Evolutionary conservation across 2,797 vertebrate species (phyloP).

Genomic region (Microcaecilia unicolor): DNA sequence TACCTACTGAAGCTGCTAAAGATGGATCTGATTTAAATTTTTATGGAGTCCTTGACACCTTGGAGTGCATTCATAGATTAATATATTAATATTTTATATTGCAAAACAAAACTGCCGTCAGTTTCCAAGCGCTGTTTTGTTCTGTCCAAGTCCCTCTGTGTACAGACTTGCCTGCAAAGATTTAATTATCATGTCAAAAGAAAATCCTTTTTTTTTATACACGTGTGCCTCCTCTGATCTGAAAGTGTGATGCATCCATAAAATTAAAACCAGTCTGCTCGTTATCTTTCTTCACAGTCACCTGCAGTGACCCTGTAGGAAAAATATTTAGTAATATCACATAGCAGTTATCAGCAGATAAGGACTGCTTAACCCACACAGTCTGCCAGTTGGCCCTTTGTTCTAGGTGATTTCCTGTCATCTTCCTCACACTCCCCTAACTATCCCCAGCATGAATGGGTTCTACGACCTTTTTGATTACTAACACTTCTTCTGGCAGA

Average conservation of each 20-base stretch:
- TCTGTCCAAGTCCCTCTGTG: slow-evolving; percentile 1
- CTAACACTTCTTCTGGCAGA: too few species aligned
- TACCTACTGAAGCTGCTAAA: not conserved
- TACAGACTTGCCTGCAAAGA: slow-evolving; percentile 4
- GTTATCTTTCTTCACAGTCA: too few species aligned
- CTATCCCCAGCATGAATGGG: too few species aligned
- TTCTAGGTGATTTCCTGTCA: too few species aligned
- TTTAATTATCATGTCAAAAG: slow-evolving; percentile 5
- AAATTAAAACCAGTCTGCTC: not conserved
- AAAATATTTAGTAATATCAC: too few species aligned
- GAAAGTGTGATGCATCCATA: not conserved
- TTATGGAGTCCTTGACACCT: not conserved
- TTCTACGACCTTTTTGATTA: too few species aligned
- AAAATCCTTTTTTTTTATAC: not conserved
- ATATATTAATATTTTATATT: not conserved
- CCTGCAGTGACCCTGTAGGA: too few species aligned
- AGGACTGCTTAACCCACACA: too few species aligned
- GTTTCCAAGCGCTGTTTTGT: not conserved
- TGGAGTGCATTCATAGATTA: not conserved
- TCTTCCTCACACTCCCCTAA: too few species aligned
- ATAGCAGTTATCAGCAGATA: too few species aligned
- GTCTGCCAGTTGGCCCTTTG: too few species aligned
- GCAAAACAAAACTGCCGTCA: slow-evolving; percentile 5
- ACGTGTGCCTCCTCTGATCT: not conserved
- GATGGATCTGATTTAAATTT: not conserved